A percentile compares a stretch with the other conserved stretches of the same genome.
These are phyloP conservation scores for Anniella stebbinsi DNA, from an alignment of 2,797 vertebrate species.

Conservation along the genomic window DNA sequence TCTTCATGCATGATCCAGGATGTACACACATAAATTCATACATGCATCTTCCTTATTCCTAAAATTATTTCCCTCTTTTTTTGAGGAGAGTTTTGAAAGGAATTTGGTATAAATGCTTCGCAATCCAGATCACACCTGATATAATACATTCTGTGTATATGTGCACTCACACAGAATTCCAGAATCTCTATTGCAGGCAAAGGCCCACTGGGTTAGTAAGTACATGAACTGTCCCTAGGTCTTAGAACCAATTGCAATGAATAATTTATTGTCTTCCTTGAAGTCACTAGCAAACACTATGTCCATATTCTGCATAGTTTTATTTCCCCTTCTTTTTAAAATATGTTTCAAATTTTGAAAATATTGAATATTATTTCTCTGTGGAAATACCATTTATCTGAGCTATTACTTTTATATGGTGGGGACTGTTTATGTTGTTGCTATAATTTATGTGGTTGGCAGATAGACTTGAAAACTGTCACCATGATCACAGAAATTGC, in stretches of 20 bases:
- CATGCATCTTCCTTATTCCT: not conserved
- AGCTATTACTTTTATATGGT: not conserved
- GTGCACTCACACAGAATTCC: not conserved
- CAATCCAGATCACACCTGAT: not conserved
- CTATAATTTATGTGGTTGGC: not conserved
- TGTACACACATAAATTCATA: too few species aligned
- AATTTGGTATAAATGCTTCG: not conserved
- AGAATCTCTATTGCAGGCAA: not conserved
- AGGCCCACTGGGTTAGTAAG: not conserved
- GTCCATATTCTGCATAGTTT: not conserved
- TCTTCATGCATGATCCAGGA: not conserved
- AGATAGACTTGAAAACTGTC: not conserved
- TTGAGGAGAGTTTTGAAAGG: not conserved
- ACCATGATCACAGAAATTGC: not conserved
- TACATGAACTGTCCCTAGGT: not conserved
- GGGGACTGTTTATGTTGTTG: not conserved
- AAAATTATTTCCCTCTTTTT: not conserved
- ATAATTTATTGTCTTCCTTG: not conserved
- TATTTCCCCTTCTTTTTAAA: not conserved
- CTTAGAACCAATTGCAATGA: not conserved
- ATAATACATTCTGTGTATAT: not conserved
- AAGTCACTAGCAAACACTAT: not conserved
- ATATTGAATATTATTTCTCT: not conserved
- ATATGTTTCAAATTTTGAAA: not conserved
- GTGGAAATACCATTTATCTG: not conserved